These are phyloP conservation scores for Dreissena rostriformis DNA, from an alignment of 1,140 invertebrate species.

Conservation along the genomic window DNA sequence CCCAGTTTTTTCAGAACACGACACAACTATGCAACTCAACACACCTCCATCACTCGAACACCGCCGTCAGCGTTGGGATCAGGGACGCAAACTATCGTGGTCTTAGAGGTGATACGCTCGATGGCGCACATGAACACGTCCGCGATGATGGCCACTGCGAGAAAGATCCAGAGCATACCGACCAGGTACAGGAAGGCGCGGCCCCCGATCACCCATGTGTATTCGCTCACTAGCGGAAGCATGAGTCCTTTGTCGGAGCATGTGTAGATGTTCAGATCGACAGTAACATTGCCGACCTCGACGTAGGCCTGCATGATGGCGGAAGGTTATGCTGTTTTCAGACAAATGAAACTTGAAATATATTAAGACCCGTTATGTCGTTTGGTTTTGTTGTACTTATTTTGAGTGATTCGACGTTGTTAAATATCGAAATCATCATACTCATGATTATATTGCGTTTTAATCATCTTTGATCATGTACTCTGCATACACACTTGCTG, in stretches of 20 bases:
- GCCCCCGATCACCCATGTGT: conserved; percentile 81
- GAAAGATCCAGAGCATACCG: conserved; percentile 84
- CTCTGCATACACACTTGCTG: no score
- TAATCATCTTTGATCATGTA: no score
- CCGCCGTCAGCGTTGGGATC: conserved; percentile 67
- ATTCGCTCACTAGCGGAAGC: conserved; percentile 84
- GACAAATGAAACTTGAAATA: no score
- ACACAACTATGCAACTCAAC: neutral
- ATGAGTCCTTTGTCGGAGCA: conserved; percentile 83
- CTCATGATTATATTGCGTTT: no score
- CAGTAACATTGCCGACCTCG: conserved; percentile 45
- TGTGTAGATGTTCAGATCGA: conserved; percentile 73
- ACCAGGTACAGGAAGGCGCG: conserved; percentile 83
- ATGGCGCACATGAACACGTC: conserved; percentile 87
- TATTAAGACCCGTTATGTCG: no score
- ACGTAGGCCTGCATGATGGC: conserved; percentile 34
- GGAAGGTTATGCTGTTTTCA: neutral
- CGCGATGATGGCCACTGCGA: conserved; percentile 85
- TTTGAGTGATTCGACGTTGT: no score
- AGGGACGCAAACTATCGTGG: conserved; percentile 82
- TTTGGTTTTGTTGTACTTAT: no score
- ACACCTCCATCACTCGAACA: conserved; percentile 73
- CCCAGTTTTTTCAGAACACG: no score
- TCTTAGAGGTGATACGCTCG: conserved; percentile 87
- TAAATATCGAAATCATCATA: no score